A percentile compares a stretch with the other conserved stretches of the same genome.
Evolutionary conservation across 2,113 vertebrate species (phyloP).

Genomic region (Rostratula benghalensis): DNA sequence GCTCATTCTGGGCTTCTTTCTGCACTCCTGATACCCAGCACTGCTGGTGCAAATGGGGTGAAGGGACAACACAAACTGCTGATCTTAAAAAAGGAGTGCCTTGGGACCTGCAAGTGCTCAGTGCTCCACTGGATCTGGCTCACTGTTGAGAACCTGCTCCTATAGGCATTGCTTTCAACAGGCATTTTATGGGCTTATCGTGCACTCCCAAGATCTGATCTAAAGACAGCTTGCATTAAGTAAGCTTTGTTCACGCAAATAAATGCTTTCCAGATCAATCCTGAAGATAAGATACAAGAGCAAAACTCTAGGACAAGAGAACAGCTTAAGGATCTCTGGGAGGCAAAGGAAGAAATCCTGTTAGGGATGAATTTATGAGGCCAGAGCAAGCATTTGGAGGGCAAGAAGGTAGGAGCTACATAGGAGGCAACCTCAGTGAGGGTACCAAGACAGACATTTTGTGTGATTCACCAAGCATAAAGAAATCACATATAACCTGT

Average conservation of each 20-base stretch:
- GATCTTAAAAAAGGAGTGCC: not conserved
- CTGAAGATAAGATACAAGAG: not conserved
- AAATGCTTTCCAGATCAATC: not conserved
- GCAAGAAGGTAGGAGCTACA: not conserved
- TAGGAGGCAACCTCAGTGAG: not conserved
- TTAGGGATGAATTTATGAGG: not conserved
- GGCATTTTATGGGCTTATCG: not conserved
- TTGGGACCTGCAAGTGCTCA: not conserved
- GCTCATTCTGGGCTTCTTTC: not conserved
- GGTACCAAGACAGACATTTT: not conserved
- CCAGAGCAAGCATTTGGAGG: not conserved
- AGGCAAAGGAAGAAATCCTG: not conserved
- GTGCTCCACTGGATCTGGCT: not conserved
- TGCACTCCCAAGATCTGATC: not conserved
- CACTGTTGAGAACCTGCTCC: not conserved
- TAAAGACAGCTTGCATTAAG: not conserved
- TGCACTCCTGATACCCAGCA: not conserved
- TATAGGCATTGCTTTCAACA: not conserved
- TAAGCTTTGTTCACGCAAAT: not conserved
- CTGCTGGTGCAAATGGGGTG: not conserved
- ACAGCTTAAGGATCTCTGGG: not conserved
- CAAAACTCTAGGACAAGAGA: not conserved
- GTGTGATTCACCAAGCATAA: not conserved
- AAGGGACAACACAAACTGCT: not conserved
- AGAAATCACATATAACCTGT: accelerated